Evolutionary conservation across 92 coral and sea anemone genomes (phyloP).

Genomic region (Actinostola sp.): DNA sequence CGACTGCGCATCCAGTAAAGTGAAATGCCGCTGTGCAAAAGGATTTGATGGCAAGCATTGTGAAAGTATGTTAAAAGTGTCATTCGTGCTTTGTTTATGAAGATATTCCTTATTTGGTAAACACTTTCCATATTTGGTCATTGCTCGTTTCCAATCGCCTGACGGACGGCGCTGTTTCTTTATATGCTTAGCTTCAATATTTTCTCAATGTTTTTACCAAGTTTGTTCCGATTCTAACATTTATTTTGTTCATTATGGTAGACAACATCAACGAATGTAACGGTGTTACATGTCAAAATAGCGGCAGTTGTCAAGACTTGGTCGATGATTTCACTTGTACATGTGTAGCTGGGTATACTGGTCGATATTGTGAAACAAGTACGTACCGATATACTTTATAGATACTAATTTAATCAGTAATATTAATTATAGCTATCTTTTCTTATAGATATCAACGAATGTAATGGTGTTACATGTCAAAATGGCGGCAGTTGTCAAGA

Average conservation of each 20-base stretch:
- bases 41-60: constrained; percentile 15
- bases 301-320: constrained; percentile 10
- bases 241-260: no score
- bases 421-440: background rate
- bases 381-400: no score
- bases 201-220: no score
- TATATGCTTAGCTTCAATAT: no score
- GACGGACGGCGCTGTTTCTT: no score
- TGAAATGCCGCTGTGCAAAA: constrained; percentile 29
- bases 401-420: background rate
- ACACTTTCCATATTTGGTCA: no score
- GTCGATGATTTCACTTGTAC: constrained; percentile 1
- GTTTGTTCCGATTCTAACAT: no score
- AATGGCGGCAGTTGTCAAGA: constrained; percentile 22
- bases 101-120: no score
- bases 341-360: no score
- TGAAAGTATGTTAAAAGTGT: background rate
- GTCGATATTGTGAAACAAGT: background rate
- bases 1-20: constrained; percentile 24
- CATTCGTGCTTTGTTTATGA: background rate
- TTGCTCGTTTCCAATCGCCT: no score
- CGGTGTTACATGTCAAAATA: background rate
- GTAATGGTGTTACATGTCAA: constrained; percentile 15
- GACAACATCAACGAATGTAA: background rate
- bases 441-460: constrained; percentile 4